Conservation (phyloP, 2,113 vertebrate species). For the Emydura subglobosa region DNA sequence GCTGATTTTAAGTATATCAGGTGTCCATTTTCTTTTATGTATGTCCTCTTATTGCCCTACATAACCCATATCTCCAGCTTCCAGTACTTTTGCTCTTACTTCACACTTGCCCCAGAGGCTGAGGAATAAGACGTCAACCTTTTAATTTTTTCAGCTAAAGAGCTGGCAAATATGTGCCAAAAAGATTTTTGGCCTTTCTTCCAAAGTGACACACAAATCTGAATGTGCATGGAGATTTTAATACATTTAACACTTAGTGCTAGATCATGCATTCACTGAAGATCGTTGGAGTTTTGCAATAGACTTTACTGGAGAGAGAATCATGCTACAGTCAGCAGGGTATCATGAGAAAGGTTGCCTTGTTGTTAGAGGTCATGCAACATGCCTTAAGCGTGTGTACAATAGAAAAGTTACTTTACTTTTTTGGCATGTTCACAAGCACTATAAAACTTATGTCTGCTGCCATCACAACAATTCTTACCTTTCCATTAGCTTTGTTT, state of each 20-base stretch:
- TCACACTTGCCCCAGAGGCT: background rate
- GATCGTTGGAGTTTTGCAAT: background rate
- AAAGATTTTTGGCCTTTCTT: background rate
- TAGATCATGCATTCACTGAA: background rate
- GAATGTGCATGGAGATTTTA: background rate
- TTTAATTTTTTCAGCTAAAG: background rate
- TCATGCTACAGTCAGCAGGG: background rate
- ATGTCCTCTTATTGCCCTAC: background rate
- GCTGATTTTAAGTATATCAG: background rate
- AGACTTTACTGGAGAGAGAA: background rate
- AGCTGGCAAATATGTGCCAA: background rate
- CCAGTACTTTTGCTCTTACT: background rate
- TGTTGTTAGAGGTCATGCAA: background rate
- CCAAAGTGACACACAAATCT: background rate
- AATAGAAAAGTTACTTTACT: background rate
- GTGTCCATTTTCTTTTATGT: background rate
- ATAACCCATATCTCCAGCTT: background rate
- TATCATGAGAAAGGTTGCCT: background rate
- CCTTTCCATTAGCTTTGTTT: background rate
- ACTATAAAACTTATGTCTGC: background rate
- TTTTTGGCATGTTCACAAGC: background rate
- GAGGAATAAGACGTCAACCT: background rate
- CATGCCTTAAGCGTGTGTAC: accelerated
- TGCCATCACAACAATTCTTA: background rate
- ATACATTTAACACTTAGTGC: background rate